Conservation (phyloP, 92 coral and sea anemone genomes). For the Umimayanthus kanabou region DNA sequence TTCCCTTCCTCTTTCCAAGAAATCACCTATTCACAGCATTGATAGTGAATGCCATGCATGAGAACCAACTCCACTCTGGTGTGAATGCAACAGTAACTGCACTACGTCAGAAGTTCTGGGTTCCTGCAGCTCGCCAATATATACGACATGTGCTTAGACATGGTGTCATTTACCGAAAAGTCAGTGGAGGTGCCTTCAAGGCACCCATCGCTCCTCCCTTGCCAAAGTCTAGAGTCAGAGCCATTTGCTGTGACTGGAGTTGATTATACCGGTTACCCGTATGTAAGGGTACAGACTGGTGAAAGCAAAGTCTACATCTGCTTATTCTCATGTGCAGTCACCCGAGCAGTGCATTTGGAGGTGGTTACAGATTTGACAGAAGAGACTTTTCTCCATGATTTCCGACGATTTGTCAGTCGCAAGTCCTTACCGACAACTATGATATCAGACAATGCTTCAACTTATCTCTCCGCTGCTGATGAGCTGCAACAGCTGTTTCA, state of each 20-base stretch:
- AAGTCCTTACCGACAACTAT: slow-evolving; percentile 6
- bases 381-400: slow-evolving; percentile 32
- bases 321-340: slow-evolving; percentile 42
- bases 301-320: slow-evolving; percentile 50
- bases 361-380: slow-evolving; percentile 14
- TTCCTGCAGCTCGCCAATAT: slow-evolving; percentile 35
- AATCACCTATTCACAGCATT: slow-evolving; percentile 47
- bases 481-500: slow-evolving; percentile 48
- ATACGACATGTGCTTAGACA: slow-evolving; percentile 37
- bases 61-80: slow-evolving; percentile 54
- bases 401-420: slow-evolving; percentile 35
- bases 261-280: slow-evolving; percentile 57
- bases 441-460: slow-evolving; percentile 68
- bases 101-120: slow-evolving; percentile 56
- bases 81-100: slow-evolving; percentile 56
- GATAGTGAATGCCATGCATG: slow-evolving; percentile 45
- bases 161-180: slow-evolving; percentile 52
- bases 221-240: slow-evolving; percentile 51
- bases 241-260: slow-evolving; percentile 68
- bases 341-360: slow-evolving; percentile 44
- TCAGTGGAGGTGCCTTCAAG: slow-evolving; percentile 30
- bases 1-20: slow-evolving; percentile 49
- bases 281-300: slow-evolving; percentile 7
- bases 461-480: slow-evolving; percentile 49
- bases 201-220: slow-evolving; percentile 41